phyloP scores from a whole-genome alignment of 2,888 invertebrate species.

The Agrotis exclamationis region DNA sequence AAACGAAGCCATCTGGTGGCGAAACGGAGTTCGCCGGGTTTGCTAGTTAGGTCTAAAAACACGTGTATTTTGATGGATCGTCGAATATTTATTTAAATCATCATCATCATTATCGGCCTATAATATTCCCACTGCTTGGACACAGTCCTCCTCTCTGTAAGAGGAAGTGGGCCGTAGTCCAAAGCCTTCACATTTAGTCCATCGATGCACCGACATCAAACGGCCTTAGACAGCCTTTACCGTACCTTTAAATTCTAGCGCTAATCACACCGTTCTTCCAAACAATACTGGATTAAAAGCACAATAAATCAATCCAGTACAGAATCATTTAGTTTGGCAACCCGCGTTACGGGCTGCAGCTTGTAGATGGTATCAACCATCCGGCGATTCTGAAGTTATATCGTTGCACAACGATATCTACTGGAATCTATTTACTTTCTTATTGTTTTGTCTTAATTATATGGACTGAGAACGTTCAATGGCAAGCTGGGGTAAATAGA shows the following conservation, averaged over 20 bases:
- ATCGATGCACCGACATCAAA: background rate
- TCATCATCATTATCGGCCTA: too few species aligned
- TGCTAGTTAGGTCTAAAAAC: too few species aligned
- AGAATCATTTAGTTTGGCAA: constrained; percentile 82
- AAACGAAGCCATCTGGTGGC: too few species aligned
- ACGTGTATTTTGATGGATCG: background rate
- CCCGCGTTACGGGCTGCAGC: constrained; percentile 73
- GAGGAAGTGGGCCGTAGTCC: too few species aligned
- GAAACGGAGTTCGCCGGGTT: too few species aligned
- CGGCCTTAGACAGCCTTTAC: constrained; percentile 23
- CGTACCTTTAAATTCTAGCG: constrained; percentile 45
- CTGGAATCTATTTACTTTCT: constrained; percentile 81
- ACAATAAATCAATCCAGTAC: constrained; percentile 80
- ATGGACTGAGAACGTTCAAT: constrained; percentile 80
- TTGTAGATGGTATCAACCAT: constrained; percentile 82
- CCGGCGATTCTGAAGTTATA: constrained; percentile 85
- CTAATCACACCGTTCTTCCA: constrained; percentile 56
- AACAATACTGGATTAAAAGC: constrained; percentile 67
- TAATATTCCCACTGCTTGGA: too few species aligned
- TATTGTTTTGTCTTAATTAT: constrained; percentile 88
- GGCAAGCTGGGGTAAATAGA: constrained; percentile 67
- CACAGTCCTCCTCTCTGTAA: too few species aligned
- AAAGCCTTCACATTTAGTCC: constrained; percentile 1
- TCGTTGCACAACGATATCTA: constrained; percentile 81
- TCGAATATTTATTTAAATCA: background rate